Percentiles rank a stretch among this genome's conserved stretches.
These are phyloP conservation scores for Motacilla tschutschensis DNA, from an alignment of 2,113 vertebrate species.

Conservation along the genomic window DNA sequence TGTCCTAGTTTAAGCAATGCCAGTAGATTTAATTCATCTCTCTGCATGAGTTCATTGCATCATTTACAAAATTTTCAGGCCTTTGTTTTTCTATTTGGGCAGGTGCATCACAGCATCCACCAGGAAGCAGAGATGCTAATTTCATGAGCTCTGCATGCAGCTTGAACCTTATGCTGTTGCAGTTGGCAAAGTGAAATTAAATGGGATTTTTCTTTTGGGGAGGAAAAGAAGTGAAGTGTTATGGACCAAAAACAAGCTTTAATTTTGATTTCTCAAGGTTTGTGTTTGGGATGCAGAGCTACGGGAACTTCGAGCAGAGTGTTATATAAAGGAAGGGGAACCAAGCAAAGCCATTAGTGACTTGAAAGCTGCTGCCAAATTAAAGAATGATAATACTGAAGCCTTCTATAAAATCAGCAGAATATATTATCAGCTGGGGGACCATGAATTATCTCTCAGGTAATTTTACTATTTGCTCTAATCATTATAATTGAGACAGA, in stretches of 20 bases:
- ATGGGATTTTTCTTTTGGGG: constrained; percentile 3
- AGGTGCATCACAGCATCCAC: constrained; percentile 58
- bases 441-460: constrained; percentile 94
- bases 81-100: constrained; percentile 30
- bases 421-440: constrained; percentile 93
- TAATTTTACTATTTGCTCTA: constrained; percentile 62
- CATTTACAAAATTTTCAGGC: constrained; percentile 24
- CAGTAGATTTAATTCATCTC: constrained; percentile 35
- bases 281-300: constrained; percentile 92
- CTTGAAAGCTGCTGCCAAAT: constrained; percentile 91
- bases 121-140: constrained; percentile 47
- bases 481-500: neutral
- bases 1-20: constrained; percentile 5
- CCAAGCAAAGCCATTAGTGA: constrained; percentile 93
- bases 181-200: constrained; percentile 35
- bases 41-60: constrained; percentile 26
- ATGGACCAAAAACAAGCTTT: constrained; percentile 49
- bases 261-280: constrained; percentile 80
- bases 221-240: neutral
- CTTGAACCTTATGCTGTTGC: constrained; percentile 39
- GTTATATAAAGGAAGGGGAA: constrained; percentile 90
- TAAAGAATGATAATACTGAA: constrained; percentile 94
- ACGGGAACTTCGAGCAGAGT: constrained; percentile 92
- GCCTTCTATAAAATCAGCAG: constrained; percentile 95
- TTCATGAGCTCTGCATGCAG: constrained; percentile 6